A percentile compares a stretch with the other conserved stretches of the same genome.
Evolutionary conservation across 2,113 vertebrate genomes (phyloP).

Genomic region (Promerops cafer): DNA sequence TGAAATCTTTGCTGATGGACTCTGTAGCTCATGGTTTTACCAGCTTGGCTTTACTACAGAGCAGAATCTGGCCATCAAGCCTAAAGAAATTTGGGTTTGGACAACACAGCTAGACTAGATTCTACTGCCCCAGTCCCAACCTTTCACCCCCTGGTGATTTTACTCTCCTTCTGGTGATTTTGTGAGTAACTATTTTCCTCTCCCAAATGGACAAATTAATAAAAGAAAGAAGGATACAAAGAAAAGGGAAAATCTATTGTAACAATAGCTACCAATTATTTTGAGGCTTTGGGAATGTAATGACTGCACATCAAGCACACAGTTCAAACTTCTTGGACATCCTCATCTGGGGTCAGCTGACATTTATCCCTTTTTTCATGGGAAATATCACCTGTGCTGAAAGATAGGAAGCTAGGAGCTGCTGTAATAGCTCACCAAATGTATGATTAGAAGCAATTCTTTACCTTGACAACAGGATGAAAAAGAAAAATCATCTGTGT

Average conservation of each 20-base stretch:
- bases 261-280: background rate
- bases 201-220: background rate
- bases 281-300: background rate
- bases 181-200: background rate
- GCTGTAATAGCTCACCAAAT: background rate
- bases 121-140: background rate
- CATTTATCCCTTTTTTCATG: background rate
- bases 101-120: too few species aligned
- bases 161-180: background rate
- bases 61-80: background rate
- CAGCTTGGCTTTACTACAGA: background rate
- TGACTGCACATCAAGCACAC: background rate
- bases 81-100: background rate
- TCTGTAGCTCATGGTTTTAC: background rate
- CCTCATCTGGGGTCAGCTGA: background rate
- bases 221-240: background rate
- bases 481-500: background rate
- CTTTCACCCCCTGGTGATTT: background rate
- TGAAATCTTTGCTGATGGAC: background rate
- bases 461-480: background rate
- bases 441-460: background rate
- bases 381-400: background rate
- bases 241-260: background rate
- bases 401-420: background rate
- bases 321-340: background rate